Base-by-base conservation (phyloP, 2,888 invertebrate species). In the Agrenia bidenticulata region DNA sequence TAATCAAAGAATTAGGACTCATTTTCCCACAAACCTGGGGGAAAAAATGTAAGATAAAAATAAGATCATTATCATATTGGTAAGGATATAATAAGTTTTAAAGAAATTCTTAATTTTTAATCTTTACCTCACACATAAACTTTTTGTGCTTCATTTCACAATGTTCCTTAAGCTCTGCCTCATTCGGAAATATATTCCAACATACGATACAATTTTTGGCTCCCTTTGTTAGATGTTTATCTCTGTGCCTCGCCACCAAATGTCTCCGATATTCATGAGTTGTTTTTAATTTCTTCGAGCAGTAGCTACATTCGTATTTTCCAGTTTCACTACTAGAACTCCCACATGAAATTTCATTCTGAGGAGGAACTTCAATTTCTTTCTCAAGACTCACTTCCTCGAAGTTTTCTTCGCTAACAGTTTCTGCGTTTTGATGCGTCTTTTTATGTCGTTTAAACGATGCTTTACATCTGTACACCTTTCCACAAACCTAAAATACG, bases 51-150 rank as follows among this genome's bases (percentile, higher is more conserved):
- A n/a, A n/a, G n/a, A n/a, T n/a, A n/a, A n/a, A n/a, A n/a, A n/a
- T n/a, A n/a, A n/a, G n/a, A n/a, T n/a, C n/a, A n/a, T n/a, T n/a
- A n/a, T n/a, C n/a, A n/a, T n/a, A n/a, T n/a, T n/a, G n/a, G n/a
- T n/a, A n/a, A n/a, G n/a, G n/a, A n/a, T n/a, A n/a, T n/a, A n/a
- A n/a, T n/a, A n/a, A n/a, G n/a, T n/a, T n/a, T n/a, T n/a, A n/a
- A n/a, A n/a, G n/a, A n/a, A n/a, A n/a, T n/a, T n/a, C n/a, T n/a
- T n/a, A n/a, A n/a, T n/a, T n/a, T n/a, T n/a, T n/a, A n/a, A n/a
- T n/a, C n/a, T 21, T 41, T 57, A 57, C 41, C 2, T n/a, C 4
- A 21, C 57, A 57, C 19, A 39, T 57, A 2, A 41, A 57, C 23
- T 39, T 57, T 23, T 7, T 41, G 32, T 57, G 57, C 39, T 57